Conservation (phyloP, 2,113 vertebrate genomes). For the Nematolebias whitei region DNA sequence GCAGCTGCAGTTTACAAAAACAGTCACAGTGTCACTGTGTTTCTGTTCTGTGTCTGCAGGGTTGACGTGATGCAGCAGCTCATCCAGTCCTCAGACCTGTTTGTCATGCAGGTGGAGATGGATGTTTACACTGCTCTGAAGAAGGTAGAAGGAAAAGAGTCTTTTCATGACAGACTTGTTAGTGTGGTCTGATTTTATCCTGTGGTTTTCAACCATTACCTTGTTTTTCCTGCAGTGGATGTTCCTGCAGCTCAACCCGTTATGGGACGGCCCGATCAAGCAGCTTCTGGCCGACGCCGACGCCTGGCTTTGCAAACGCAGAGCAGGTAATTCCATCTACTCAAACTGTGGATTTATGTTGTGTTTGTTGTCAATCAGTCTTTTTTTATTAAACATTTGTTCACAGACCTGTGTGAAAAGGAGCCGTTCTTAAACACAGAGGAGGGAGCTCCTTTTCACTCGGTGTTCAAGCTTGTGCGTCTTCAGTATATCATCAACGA, state of each 20-base stretch:
- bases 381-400: not conserved
- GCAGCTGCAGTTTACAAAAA: not conserved
- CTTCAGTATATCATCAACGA: slow-evolving; percentile 97
- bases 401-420: slow-evolving; percentile 82
- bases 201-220: not conserved
- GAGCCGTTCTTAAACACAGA: slow-evolving; percentile 87
- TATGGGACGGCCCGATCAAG: slow-evolving; percentile 93
- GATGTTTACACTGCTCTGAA: slow-evolving; percentile 97
- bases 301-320: slow-evolving; percentile 90
- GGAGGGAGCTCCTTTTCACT: slow-evolving; percentile 81
- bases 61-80: slow-evolving; percentile 91
- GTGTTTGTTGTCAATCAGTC: not conserved
- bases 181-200: not conserved
- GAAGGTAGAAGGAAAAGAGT: slow-evolving; percentile 81
- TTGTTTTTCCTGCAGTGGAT: slow-evolving; percentile 86
- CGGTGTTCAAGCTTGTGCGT: slow-evolving; percentile 87
- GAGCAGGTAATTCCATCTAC: slow-evolving; percentile 78
- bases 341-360: not conserved
- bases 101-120: slow-evolving; percentile 99
- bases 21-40: not conserved
- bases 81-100: slow-evolving; percentile 93
- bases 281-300: slow-evolving; percentile 92
- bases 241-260: slow-evolving; percentile 94
- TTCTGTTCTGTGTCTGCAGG: slow-evolving; percentile 69
- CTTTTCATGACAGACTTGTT: not conserved